A percentile compares a stretch with the other conserved stretches of the same genome.
Conservation (phyloP, 2,888 invertebrate species). For the Caradrina kadenii region DNA sequence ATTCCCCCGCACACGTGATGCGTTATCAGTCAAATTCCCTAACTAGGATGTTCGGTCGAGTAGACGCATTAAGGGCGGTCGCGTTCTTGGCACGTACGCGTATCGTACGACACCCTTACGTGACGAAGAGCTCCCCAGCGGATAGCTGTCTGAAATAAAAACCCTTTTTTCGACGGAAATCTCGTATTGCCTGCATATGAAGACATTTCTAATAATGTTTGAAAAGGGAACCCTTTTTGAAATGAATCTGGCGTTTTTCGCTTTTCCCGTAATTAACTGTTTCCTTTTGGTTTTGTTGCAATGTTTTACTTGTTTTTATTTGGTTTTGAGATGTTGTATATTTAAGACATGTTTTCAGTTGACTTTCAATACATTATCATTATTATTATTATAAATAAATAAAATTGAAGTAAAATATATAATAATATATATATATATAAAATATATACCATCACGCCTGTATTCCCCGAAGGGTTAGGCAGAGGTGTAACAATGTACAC, state of each 20-base stretch:
- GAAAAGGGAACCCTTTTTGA: conserved; percentile 47
- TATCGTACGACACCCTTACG: conserved; percentile 70
- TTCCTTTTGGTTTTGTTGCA: conserved; percentile 11
- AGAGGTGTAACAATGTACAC: too few relatives aligned
- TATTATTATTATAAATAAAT: too few relatives aligned
- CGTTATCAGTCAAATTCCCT: conserved; percentile 66
- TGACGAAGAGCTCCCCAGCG: conserved; percentile 73
- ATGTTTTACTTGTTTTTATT: background rate
- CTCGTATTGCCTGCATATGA: conserved; percentile 69
- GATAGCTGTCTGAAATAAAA: conserved; percentile 71
- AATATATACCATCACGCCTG: too few relatives aligned
- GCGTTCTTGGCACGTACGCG: conserved; percentile 64
- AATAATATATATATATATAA: too few relatives aligned
- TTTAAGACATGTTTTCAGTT: too few relatives aligned
- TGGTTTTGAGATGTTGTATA: background rate
- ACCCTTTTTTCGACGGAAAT: conserved; percentile 67
- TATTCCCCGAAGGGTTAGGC: too few relatives aligned
- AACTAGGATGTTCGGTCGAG: conserved; percentile 61
- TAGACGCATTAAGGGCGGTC: conserved; percentile 66
- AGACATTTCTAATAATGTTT: conserved; percentile 64
- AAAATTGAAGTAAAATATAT: too few relatives aligned
- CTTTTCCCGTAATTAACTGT: conserved; percentile 32
- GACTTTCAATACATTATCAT: too few relatives aligned
- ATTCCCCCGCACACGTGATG: conserved; percentile 27
- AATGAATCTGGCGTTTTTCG: conserved; percentile 21